Percentiles rank a stretch among this genome's conserved stretches.
Evolutionary conservation across 2,888 invertebrate species (phyloP).

Genomic region (Eupithecia subumbrata): DNA sequence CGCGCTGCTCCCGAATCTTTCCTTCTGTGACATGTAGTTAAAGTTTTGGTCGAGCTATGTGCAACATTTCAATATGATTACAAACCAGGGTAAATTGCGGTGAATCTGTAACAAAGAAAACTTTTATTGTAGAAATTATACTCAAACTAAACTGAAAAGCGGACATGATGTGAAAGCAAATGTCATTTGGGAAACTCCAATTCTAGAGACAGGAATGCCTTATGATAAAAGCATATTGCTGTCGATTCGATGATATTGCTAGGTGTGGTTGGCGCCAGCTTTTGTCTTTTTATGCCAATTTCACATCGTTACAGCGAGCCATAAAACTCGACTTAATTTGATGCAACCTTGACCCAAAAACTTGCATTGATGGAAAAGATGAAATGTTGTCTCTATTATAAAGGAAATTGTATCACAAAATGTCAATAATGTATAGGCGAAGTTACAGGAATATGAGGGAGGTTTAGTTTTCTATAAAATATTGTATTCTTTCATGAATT

Average conservation of each 20-base stretch:
- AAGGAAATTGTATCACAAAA: background rate
- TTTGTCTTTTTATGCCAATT: slow-evolving; percentile 5
- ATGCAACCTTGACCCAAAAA: slow-evolving; percentile 9
- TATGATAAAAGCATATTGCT: slow-evolving; percentile 5
- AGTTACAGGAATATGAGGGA: no score
- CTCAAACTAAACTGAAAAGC: background rate
- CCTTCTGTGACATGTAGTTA: slow-evolving; percentile 78
- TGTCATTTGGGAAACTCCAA: background rate
- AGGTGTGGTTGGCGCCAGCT: slow-evolving; percentile 11
- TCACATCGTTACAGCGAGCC: slow-evolving; percentile 8
- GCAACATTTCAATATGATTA: slow-evolving; percentile 71
- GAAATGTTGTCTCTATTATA: background rate
- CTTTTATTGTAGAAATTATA: background rate
- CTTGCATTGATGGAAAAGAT: background rate
- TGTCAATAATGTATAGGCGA: background rate
- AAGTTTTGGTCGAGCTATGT: slow-evolving; percentile 67
- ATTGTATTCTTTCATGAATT: no score
- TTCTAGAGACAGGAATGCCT: background rate
- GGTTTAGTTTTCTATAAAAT: no score
- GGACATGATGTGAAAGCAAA: background rate
- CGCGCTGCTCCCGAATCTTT: slow-evolving; percentile 64
- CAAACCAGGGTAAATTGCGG: slow-evolving; percentile 47
- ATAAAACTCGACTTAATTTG: slow-evolving; percentile 1
- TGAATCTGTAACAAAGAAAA: slow-evolving; percentile 72
- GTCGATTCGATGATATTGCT: slow-evolving; percentile 1